Conservation (phyloP, 2,797 vertebrate species). For the Chelmon rostratus region DNA sequence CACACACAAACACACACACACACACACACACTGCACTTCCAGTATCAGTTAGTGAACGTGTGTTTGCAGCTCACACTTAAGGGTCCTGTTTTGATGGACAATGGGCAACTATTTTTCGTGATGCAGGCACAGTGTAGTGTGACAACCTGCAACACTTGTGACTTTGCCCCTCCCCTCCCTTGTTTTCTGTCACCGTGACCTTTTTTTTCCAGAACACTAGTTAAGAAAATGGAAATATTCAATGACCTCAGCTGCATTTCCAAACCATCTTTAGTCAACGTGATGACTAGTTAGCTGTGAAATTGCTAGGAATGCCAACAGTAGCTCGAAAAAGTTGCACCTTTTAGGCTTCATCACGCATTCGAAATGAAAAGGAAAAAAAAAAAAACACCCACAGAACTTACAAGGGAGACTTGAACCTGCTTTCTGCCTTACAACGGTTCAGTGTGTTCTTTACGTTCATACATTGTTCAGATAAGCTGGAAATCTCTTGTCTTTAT, state of each 20-base stretch:
- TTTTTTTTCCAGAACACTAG: slow-evolving; percentile 47
- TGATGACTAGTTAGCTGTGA: slow-evolving; percentile 36
- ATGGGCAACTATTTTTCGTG: slow-evolving; percentile 44
- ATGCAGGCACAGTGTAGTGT: slow-evolving; percentile 56
- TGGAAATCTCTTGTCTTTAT: slow-evolving; percentile 64
- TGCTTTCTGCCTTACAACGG: slow-evolving; percentile 80
- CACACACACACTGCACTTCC: slow-evolving; percentile 35
- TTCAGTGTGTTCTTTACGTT: slow-evolving; percentile 61
- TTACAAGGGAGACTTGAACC: slow-evolving; percentile 83
- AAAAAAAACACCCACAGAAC: slow-evolving; percentile 61
- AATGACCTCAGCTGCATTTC: slow-evolving; percentile 26
- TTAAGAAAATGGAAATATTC: slow-evolving; percentile 27
- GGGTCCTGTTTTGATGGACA: slow-evolving; percentile 70
- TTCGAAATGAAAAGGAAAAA: slow-evolving; percentile 9
- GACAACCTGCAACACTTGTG: slow-evolving; percentile 56
- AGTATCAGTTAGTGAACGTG: slow-evolving; percentile 49
- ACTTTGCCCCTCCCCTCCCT: slow-evolving; percentile 30
- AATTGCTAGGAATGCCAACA: slow-evolving; percentile 5
- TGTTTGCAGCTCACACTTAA: slow-evolving; percentile 55
- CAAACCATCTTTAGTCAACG: slow-evolving; percentile 12
- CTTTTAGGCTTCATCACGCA: slow-evolving; percentile 43
- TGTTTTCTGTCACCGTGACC: not conserved
- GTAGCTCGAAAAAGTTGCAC: slow-evolving; percentile 41
- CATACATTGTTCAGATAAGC: slow-evolving; percentile 62
- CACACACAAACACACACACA: not conserved